Conservation (phyloP, 2,113 vertebrate genomes). For the Phalacrocorax pelagicus region DNA sequence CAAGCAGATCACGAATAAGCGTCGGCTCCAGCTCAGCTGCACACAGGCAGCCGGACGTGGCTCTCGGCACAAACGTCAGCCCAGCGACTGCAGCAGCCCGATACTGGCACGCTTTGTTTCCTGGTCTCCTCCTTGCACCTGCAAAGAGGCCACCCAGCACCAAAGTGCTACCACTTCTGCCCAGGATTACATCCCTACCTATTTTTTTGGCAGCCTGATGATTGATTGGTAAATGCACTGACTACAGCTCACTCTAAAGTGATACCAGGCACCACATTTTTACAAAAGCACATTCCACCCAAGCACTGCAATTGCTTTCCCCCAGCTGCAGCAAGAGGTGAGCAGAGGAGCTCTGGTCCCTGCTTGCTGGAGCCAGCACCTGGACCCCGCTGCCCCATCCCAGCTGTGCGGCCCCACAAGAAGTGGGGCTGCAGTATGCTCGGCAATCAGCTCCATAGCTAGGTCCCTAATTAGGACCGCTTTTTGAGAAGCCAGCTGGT, state of each 20-base stretch:
- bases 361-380: not conserved
- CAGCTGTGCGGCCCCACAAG: not conserved
- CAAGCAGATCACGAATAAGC: not conserved
- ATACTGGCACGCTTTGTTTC: rapidly evolving
- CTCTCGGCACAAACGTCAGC: not conserved
- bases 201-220: not conserved
- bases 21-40: not conserved
- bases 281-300: rapidly evolving
- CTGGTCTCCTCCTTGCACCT: rapidly evolving
- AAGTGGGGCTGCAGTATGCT: not conserved
- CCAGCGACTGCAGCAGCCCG: rapidly evolving
- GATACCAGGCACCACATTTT: rapidly evolving
- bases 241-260: rapidly evolving
- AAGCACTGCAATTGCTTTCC: rapidly evolving
- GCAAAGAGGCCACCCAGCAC: not conserved
- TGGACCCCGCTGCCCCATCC: rapidly evolving
- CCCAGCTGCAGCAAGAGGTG: rapidly evolving
- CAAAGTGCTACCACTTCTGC: rapidly evolving
- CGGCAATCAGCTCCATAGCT: not conserved
- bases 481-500: not conserved
- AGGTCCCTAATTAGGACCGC: not conserved
- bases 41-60: rapidly evolving
- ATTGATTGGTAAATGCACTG: rapidly evolving
- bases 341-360: not conserved
- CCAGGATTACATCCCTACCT: not conserved